These are phyloP conservation scores for Lateolabrax maculatus DNA, from an alignment of 2,797 vertebrate genomes.

Conservation along the genomic window DNA sequence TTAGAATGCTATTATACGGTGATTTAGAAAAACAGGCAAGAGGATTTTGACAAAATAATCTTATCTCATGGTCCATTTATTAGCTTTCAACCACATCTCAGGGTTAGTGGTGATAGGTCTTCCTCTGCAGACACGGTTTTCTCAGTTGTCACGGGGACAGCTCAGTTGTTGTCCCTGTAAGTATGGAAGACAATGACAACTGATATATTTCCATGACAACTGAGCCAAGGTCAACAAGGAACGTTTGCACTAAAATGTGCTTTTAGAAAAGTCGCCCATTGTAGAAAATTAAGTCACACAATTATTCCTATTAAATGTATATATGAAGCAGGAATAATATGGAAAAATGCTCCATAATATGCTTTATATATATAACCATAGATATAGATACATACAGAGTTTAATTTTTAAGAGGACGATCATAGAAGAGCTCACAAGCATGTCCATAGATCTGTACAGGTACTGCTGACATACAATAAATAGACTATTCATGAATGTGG, in stretches of 20 bases:
- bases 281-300: not conserved
- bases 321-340: too few species aligned
- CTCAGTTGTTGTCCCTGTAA: not conserved
- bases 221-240: not conserved
- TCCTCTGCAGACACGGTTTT: not conserved
- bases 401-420: not conserved
- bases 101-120: not conserved
- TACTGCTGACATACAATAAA: not conserved
- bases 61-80: not conserved
- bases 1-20: not conserved
- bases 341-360: too few species aligned
- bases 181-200: not conserved
- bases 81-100: not conserved
- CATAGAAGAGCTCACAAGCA: not conserved
- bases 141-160: constrained; percentile 5
- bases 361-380: too few species aligned
- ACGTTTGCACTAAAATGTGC: not conserved
- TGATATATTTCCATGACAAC: constrained; percentile 16
- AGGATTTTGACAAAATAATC: not conserved
- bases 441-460: not conserved
- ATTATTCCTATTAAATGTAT: not conserved
- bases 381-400: too few species aligned
- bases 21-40: not conserved
- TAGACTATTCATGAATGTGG: not conserved
- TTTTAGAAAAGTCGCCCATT: not conserved